Conservation (phyloP, 1,140 invertebrate genomes). For the Drepana arcuata region DNA sequence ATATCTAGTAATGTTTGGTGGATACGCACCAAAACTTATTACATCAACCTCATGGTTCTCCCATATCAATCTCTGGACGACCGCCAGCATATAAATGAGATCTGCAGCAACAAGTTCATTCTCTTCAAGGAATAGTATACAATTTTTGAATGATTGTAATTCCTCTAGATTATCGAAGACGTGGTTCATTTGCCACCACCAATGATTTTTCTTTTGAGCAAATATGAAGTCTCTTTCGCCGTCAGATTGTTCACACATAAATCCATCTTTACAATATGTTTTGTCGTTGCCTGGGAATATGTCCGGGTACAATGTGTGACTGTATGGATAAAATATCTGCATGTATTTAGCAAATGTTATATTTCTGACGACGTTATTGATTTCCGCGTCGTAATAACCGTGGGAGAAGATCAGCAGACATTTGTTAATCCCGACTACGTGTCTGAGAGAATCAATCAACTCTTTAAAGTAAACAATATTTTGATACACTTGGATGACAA, state of each 20-base stretch:
- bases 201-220: conserved; percentile 27
- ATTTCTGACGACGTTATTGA: conserved; percentile 17
- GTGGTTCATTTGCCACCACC: conserved; percentile 32
- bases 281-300: conserved; percentile 23
- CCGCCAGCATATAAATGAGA: conserved; percentile 17
- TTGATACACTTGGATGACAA: conserved; percentile 26
- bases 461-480: conserved; percentile 16
- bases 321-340: conserved; percentile 33
- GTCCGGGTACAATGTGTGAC: conserved; percentile 21
- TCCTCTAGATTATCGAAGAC: conserved; percentile 25
- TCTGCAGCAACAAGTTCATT: conserved; percentile 25
- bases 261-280: conserved; percentile 12
- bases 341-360: conserved; percentile 19
- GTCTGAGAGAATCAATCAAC: conserved; percentile 17
- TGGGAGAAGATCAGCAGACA: conserved; percentile 29
- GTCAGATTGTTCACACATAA: conserved; percentile 10
- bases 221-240: conserved; percentile 12
- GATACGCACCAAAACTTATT: conserved; percentile 16
- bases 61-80: too few relatives aligned
- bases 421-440: conserved; percentile 15
- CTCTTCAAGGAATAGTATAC: conserved; percentile 29
- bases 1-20: conserved; percentile 11
- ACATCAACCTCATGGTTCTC: conserved; percentile 24
- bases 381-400: conserved; percentile 18
- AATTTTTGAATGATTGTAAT: conserved; percentile 13